Evolutionary conservation across 53 echinoderm and acorn worm genomes (phyloP), one percentile per base, ranked within the genome.

Genomic region (Astropecten irregularis): DNA sequence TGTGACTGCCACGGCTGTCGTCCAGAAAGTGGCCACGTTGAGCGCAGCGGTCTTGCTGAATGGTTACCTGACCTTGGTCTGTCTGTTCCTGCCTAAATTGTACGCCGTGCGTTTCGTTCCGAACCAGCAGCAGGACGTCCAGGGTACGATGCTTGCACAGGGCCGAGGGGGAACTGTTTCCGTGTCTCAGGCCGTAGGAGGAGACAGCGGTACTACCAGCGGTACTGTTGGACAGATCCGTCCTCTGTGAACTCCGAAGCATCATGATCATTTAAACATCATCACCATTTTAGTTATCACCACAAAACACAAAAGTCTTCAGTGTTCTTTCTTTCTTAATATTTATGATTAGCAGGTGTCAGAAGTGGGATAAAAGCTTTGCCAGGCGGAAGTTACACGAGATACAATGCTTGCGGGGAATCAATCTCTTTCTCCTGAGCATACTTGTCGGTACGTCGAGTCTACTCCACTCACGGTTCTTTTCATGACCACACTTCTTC

Each of bases 21-120:
- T 66, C 0, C 76, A 66, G 18, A 86, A 86, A 32, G 67, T 86
- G 15, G 53, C 86, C 19, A 40, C 65, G 46, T 34, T 86, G 37
- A 54, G 51, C 39, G 34, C 65, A 37, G 86, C 86, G 26, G 32
- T 76, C 9, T 13, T 86, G 0, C 52, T 77, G 18, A 86, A 86
- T 20, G 77, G 36, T 3, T 86, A 66, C 31, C 52, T 86, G 9
- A 76, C 76, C 65, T 40, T 86, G n/a, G 55, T 77, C 14, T 86
- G 77, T 21, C 47, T 86, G 39, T 86, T 66, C 25, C n/a, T 86
- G 28, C 77, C 86, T 16, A 86, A 86, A 30, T 23, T 86, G 8
- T 86, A 77, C 66, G 86, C 86, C 11, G 86, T 86, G 18, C 44
- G 40, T 11, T 85, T 49, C 39, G 40, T 84, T 29, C 49, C 65